Conservation (phyloP, 2,888 invertebrate species). For the Campaea margaritaria region DNA sequence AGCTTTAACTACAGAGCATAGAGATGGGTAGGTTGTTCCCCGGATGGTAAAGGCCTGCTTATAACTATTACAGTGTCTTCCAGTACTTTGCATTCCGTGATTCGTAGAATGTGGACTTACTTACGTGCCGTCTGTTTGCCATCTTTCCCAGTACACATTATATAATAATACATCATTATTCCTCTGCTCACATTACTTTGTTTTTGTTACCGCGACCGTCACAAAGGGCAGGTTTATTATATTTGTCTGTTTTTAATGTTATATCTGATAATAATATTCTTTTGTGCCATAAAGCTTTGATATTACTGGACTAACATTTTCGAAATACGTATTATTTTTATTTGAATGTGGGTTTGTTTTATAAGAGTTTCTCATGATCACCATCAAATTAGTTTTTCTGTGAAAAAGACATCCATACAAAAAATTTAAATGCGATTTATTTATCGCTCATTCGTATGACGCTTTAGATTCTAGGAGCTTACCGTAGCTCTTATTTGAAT, state of each 20-base stretch:
- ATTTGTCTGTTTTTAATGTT: constrained; percentile 45
- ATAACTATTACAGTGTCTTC: too few relatives aligned
- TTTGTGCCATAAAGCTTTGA: constrained; percentile 47
- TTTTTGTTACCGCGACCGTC: constrained; percentile 46
- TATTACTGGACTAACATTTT: constrained; percentile 32
- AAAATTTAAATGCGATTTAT: too few relatives aligned
- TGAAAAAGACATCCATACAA: too few relatives aligned
- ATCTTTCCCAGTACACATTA: constrained; percentile 8
- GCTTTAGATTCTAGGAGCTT: too few relatives aligned
- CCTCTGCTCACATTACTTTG: constrained; percentile 43
- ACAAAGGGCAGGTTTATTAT: constrained; percentile 46
- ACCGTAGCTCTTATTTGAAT: too few relatives aligned
- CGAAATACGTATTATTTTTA: constrained; percentile 10
- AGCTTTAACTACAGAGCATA: too few relatives aligned
- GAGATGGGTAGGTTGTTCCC: too few relatives aligned
- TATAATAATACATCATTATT: constrained; percentile 37
- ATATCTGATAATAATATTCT: constrained; percentile 47
- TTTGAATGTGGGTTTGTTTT: constrained; percentile 22
- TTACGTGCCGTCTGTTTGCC: not conserved
- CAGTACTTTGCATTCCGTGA: too few relatives aligned
- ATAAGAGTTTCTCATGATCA: too few relatives aligned
- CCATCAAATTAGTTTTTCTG: constrained; percentile 8
- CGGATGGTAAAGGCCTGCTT: too few relatives aligned
- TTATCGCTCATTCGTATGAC: too few relatives aligned
- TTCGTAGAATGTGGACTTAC: too few relatives aligned